A percentile compares a stretch with the other conserved stretches of the same genome.
Conservation (phyloP, 1,140 invertebrate species). For the Psilanteris sp. region DNA sequence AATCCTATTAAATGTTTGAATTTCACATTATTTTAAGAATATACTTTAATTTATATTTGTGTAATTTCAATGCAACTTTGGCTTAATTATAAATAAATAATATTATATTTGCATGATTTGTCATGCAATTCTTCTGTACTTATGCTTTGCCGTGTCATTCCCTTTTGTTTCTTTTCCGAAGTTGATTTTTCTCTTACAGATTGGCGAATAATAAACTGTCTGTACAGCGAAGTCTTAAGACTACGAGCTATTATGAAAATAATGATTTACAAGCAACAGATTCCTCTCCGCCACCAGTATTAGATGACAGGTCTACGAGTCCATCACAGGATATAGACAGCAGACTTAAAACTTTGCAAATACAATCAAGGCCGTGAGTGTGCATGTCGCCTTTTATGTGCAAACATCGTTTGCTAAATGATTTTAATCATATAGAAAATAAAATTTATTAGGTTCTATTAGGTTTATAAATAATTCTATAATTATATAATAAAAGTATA, state of each 20-base stretch:
- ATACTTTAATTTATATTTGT: no score
- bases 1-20: no score
- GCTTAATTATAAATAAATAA: no score
- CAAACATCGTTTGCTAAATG: conserved; percentile 10
- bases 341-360: conserved; percentile 74
- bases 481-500: no score
- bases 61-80: no score
- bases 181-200: conserved; percentile 66
- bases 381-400: conserved; percentile 17
- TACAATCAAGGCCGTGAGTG: conserved; percentile 73
- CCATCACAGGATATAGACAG: conserved; percentile 75
- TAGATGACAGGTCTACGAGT: conserved; percentile 71
- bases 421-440: no score
- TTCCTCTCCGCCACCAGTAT: conserved; percentile 65
- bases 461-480: no score
- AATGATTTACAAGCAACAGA: conserved; percentile 65
- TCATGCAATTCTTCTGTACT: no score
- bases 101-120: no score
- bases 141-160: conserved; percentile 15
- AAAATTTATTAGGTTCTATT: no score
- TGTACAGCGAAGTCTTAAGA: conserved; percentile 65
- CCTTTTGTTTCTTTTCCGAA: conserved; percentile 34
- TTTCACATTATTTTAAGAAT: no score
- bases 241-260: conserved; percentile 68
- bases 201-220: conserved; percentile 67